Percentiles rank a stretch among this genome's conserved stretches.
Conservation (phyloP, 2,888 invertebrate genomes). For the Coenonympha arcania region DNA sequence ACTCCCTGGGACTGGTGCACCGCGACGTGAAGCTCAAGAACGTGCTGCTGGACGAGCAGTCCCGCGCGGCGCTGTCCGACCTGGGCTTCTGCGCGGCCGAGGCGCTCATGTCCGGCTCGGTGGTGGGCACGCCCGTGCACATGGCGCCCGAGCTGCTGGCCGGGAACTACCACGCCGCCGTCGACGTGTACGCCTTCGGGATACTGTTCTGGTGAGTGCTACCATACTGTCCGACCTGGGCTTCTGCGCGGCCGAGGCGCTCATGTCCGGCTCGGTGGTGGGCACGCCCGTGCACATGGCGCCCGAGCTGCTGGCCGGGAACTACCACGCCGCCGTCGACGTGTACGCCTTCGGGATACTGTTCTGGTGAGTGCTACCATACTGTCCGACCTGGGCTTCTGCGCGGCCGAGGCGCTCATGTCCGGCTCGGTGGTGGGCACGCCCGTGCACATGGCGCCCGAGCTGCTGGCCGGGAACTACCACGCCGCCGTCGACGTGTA, state of each 20-base stretch:
- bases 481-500: conserved; percentile 90
- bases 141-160: conserved; percentile 92
- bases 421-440: conserved; percentile 91
- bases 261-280: conserved; percentile 92
- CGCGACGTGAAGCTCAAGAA: conserved; percentile 93
- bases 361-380: conserved; percentile 77
- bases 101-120: conserved; percentile 91
- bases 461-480: conserved; percentile 85
- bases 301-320: conserved; percentile 86
- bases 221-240: conserved; percentile 77
- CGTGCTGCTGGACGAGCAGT: conserved; percentile 82
- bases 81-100: conserved; percentile 92
- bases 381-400: conserved; percentile 84
- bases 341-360: conserved; percentile 92
- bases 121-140: conserved; percentile 89
- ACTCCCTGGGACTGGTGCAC: conserved; percentile 90
- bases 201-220: conserved; percentile 83
- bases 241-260: conserved; percentile 91
- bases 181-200: conserved; percentile 93
- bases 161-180: conserved; percentile 85
- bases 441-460: conserved; percentile 93
- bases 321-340: conserved; percentile 88
- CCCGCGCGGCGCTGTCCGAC: conserved; percentile 87
- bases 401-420: conserved; percentile 92
- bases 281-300: conserved; percentile 93